Evolutionary conservation across 2,888 invertebrate species (phyloP).

Genomic region (Mesochorus sp.): DNA sequence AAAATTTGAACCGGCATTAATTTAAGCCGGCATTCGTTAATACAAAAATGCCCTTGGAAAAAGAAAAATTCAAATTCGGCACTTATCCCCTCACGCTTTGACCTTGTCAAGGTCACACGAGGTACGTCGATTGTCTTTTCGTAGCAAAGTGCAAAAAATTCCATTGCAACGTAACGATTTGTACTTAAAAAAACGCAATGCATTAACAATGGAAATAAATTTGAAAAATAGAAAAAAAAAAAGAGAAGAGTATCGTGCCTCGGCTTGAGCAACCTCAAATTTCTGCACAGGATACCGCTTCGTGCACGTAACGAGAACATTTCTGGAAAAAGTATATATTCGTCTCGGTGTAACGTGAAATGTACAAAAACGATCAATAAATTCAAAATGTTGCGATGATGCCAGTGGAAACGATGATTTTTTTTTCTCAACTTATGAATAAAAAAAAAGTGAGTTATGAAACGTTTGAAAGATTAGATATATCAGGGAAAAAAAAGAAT

Average conservation of each 20-base stretch:
- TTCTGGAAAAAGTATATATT: slow-evolving; percentile 54
- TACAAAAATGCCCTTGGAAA: not conserved
- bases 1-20: slow-evolving; percentile 1
- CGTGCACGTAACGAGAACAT: slow-evolving; percentile 70
- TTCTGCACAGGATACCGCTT: slow-evolving; percentile 63
- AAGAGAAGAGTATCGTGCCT: not conserved
- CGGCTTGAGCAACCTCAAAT: slow-evolving; percentile 58
- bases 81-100: slow-evolving; percentile 51
- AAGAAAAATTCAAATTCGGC: slow-evolving; percentile 22
- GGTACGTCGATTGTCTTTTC: not conserved
- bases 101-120: slow-evolving; percentile 75
- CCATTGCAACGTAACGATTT: not conserved
- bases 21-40: slow-evolving; percentile 18
- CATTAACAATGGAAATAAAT: not conserved
- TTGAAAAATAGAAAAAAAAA: not conserved
- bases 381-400: not conserved
- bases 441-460: not conserved
- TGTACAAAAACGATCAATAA: slow-evolving; percentile 17
- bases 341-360: slow-evolving; percentile 29
- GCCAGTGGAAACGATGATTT: not conserved
- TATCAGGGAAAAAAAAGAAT: slow-evolving; percentile 45
- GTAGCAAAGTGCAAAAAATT: slow-evolving; percentile 3
- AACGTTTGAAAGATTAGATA: not conserved
- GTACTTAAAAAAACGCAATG: not conserved
- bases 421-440: too few relatives aligned